These are phyloP conservation scores for Siniperca obscura DNA, from an alignment of 2,797 vertebrate species.

Conservation along the genomic window DNA sequence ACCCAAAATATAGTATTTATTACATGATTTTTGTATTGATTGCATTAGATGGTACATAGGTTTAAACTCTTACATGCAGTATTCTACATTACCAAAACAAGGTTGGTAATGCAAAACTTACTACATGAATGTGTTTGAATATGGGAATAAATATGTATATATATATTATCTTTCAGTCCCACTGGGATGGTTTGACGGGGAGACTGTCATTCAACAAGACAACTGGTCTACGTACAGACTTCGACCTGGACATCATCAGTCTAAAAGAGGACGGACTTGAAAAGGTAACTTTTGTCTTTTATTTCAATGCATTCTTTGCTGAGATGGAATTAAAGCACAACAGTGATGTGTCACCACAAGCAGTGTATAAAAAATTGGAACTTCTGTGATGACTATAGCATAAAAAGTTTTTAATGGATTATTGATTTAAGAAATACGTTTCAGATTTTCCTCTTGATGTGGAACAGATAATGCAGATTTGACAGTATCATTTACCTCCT, in stretches of 20 bases:
- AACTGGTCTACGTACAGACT: slow-evolving; percentile 95
- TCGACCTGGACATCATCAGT: slow-evolving; percentile 97
- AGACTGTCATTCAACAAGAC: slow-evolving; percentile 97
- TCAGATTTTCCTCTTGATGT: slow-evolving; percentile 51
- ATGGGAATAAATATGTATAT: slow-evolving; percentile 15
- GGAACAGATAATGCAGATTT: slow-evolving; percentile 72
- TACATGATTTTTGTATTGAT: slow-evolving; percentile 8
- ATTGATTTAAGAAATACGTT: slow-evolving; percentile 41
- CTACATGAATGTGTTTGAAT: neutral
- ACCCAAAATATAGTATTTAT: neutral
- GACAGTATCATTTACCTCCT: slow-evolving; percentile 84
- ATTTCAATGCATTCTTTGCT: neutral
- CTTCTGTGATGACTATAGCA: slow-evolving; percentile 2
- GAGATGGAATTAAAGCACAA: slow-evolving; percentile 7
- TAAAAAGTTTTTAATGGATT: slow-evolving; percentile 29
- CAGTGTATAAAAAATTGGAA: neutral
- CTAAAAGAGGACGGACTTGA: slow-evolving; percentile 97
- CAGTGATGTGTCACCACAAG: neutral
- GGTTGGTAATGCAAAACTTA: neutral
- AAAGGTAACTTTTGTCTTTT: slow-evolving; percentile 85
- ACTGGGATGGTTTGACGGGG: slow-evolving; percentile 98
- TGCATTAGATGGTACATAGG: neutral
- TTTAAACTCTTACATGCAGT: neutral
- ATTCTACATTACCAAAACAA: neutral
- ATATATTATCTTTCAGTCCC: slow-evolving; percentile 87